These are phyloP conservation scores for Champsocephalus gunnari DNA, from an alignment of 2,797 vertebrate genomes.

Conservation along the genomic window DNA sequence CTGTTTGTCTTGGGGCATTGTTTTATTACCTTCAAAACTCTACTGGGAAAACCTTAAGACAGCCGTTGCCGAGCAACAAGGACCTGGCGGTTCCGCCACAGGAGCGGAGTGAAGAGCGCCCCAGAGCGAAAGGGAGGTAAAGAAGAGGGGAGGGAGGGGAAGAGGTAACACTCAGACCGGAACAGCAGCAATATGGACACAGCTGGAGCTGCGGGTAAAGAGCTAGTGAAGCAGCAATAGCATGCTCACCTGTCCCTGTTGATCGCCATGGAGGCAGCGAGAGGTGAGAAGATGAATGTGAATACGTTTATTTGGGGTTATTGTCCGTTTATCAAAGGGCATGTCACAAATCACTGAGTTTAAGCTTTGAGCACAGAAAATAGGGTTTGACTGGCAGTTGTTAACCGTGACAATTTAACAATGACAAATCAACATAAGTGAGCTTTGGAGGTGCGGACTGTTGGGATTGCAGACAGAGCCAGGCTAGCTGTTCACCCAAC, in stretches of 20 bases:
- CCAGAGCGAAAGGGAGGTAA: conserved; percentile 50
- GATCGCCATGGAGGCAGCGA: conserved; percentile 36
- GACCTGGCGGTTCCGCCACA: conserved; percentile 81
- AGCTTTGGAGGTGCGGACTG: too few species aligned
- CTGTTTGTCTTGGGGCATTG: conserved; percentile 88
- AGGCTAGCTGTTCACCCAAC: neutral
- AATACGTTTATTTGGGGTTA: conserved; percentile 46
- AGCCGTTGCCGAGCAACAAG: conserved; percentile 87
- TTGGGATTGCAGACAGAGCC: too few species aligned
- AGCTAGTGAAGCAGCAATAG: conserved; percentile 56
- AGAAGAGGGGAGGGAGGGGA: conserved; percentile 11
- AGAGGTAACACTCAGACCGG: conserved; percentile 47
- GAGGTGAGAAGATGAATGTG: conserved; percentile 56
- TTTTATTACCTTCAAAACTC: conserved; percentile 89
- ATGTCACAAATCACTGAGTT: conserved; percentile 24
- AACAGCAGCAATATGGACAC: conserved; percentile 63
- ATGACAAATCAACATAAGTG: too few species aligned
- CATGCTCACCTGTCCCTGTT: conserved; percentile 57
- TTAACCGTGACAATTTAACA: too few species aligned
- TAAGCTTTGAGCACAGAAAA: neutral
- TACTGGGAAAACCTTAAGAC: conserved; percentile 84
- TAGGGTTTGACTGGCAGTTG: too few species aligned
- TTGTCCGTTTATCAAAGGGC: conserved; percentile 36
- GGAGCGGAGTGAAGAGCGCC: conserved; percentile 72
- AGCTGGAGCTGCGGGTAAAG: conserved; percentile 63